Evolutionary conservation across 2,888 invertebrate species (phyloP).

Genomic region (Aphelenchoides bicaudatus): DNA sequence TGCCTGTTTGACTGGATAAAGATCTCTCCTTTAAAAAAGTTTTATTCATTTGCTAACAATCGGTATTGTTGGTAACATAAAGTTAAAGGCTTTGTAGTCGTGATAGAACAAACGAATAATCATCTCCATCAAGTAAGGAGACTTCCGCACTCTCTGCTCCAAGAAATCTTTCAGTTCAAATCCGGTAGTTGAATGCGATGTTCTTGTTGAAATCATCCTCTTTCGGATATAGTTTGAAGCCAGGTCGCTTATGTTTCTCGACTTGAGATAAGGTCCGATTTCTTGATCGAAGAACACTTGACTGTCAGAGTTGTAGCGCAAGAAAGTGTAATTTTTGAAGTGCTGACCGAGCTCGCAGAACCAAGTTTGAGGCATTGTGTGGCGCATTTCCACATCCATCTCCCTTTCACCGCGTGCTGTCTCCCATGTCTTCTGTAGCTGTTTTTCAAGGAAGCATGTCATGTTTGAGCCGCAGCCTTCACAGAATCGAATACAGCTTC

Average conservation of each 20-base stretch:
- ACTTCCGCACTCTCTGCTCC: neutral
- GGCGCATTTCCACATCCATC: neutral
- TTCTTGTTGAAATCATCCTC: neutral
- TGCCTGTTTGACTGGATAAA: no score
- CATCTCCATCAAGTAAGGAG: neutral
- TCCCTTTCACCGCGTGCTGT: neutral
- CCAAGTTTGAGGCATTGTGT: constrained; percentile 11
- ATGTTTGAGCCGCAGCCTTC: constrained; percentile 17
- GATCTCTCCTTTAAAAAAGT: no score
- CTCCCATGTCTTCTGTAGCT: neutral
- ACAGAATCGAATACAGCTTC: constrained; percentile 3
- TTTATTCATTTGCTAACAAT: no score
- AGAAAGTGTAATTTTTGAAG: neutral
- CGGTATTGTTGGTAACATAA: neutral
- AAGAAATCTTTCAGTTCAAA: neutral
- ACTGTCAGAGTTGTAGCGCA: constrained; percentile 3
- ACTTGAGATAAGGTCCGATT: neutral
- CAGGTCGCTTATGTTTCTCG: neutral
- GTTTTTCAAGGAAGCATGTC: constrained; percentile 10
- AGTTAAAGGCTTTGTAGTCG: constrained; percentile 5
- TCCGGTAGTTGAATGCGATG: constrained; percentile 4
- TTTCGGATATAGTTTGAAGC: neutral
- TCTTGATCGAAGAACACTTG: neutral
- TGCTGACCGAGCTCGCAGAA: neutral
- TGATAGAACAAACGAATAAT: neutral